Evolutionary conservation across 2,888 invertebrate species (phyloP), one percentile per base, ranked within the genome.

Genomic region (Coremacera marginata): DNA sequence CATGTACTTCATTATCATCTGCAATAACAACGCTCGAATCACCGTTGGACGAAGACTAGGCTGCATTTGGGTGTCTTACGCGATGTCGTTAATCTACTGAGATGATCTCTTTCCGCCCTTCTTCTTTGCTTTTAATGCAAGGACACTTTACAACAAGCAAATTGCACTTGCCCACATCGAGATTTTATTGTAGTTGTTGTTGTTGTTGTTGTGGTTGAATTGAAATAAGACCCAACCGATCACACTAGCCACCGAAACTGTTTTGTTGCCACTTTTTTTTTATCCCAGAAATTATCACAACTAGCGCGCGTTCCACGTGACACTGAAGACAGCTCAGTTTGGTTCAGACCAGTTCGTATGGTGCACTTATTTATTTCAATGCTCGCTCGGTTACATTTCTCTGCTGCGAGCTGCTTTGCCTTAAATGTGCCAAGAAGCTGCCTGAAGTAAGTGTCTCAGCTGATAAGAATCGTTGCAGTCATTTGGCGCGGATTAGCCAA

Each of bases 81-180:
- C 51, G 49, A 51, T 49, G 37, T 19, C n/a, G 19, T 51, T 71
- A 57, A 55, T 71, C 71, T 19, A 27, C 27, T 14, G 67, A 22
- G 19, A 34, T 44, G 19, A 67, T 67, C 67, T 44, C 31, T 5
- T 31, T 31, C 5, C 31, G 14, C 67, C 67, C 22, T n/a, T 11
- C 44, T 7, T 44, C 14, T 44, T 2, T 44, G 44, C 11, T 44
- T 44, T 44, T 11, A 22, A 16, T 34, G 44, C 37, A 71, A 71
- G 57, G 57, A 71, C 71, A 71, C 37, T 34, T 22, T 8, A 57
- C 55, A 49, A 57, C 34, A n/a, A 52, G 55, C 70, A 52, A 55
- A 70, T 70, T 70, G 70, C 70, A 70, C 52, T 55, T 67, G 67
- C 67, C 44, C 44, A 67, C 67, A 34, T 37, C 19, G 22, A 19